Evolutionary conservation across 2,113 vertebrate genomes (phyloP).

Genomic region (Pongo pygmaeus): DNA sequence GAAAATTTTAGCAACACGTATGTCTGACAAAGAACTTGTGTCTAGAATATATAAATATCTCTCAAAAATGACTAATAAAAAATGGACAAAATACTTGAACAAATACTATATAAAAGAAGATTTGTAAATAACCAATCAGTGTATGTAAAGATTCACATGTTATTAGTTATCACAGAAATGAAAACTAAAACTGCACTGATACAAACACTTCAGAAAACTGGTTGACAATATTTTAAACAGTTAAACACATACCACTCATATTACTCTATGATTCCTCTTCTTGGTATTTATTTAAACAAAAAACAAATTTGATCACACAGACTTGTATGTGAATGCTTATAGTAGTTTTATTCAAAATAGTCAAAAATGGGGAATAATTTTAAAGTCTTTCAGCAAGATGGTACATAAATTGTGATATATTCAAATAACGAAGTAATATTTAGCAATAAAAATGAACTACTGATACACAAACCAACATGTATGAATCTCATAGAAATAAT

Average conservation of each 20-base stretch:
- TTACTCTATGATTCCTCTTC: background rate
- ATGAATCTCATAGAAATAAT: background rate
- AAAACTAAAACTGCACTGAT: background rate
- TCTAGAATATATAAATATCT: background rate
- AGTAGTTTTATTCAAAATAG: background rate
- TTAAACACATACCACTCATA: background rate
- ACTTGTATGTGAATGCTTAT: background rate
- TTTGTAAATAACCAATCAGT: background rate
- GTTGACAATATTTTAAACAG: background rate
- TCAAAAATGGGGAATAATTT: background rate
- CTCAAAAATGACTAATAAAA: background rate
- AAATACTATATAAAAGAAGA: background rate
- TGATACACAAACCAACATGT: background rate
- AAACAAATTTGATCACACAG: background rate
- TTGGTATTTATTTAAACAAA: slow-evolving; percentile 20
- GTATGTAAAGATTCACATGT: background rate
- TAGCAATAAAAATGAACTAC: background rate
- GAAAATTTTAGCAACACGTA: background rate
- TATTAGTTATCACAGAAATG: background rate
- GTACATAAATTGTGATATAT: background rate
- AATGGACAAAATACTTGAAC: background rate
- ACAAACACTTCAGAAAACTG: background rate
- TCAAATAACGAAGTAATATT: background rate
- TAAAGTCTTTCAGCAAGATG: background rate
- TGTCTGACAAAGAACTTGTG: background rate